Percentiles rank a stretch among this genome's conserved stretches.
These are phyloP conservation scores for Holacanthus passer DNA, from an alignment of 2,113 vertebrate species.

Conservation along the genomic window DNA sequence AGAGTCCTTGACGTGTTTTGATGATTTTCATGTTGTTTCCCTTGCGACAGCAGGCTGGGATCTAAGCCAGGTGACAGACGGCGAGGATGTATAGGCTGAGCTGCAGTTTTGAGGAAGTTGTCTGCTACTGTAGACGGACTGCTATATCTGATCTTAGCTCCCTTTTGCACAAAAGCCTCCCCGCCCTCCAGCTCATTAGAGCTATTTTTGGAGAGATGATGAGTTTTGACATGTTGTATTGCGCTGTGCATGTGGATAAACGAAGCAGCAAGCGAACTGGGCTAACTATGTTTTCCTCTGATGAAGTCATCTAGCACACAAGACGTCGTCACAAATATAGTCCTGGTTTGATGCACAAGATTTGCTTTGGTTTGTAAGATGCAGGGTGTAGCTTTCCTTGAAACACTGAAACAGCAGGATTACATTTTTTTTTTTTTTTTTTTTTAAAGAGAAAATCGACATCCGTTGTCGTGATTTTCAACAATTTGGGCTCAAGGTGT, in stretches of 20 bases:
- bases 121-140: conserved; percentile 30
- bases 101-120: conserved; percentile 51
- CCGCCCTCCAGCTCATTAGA: conserved; percentile 59
- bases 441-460: not conserved
- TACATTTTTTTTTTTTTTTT: too few species aligned
- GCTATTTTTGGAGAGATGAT: conserved; percentile 66
- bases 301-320: conserved; percentile 18
- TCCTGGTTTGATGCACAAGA: conserved; percentile 9
- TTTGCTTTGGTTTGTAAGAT: not conserved
- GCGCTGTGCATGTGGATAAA: conserved; percentile 33
- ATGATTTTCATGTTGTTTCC: conserved; percentile 57
- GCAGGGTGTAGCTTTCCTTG: conserved; percentile 10
- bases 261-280: conserved; percentile 49
- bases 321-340: conserved; percentile 8
- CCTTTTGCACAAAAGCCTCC: conserved; percentile 17
- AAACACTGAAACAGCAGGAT: too few species aligned
- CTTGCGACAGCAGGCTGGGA: conserved; percentile 50
- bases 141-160: conserved; percentile 52
- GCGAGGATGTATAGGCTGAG: conserved; percentile 46
- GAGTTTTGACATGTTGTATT: conserved; percentile 60
- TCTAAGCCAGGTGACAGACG: conserved; percentile 59
- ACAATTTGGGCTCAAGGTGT: not conserved
- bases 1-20: conserved; percentile 63
- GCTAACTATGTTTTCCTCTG: conserved; percentile 39
- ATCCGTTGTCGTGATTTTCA: conserved; percentile 14